These are phyloP conservation scores for Corythoichthys intestinalis DNA, from an alignment of 2,113 vertebrate genomes.

Conservation along the genomic window DNA sequence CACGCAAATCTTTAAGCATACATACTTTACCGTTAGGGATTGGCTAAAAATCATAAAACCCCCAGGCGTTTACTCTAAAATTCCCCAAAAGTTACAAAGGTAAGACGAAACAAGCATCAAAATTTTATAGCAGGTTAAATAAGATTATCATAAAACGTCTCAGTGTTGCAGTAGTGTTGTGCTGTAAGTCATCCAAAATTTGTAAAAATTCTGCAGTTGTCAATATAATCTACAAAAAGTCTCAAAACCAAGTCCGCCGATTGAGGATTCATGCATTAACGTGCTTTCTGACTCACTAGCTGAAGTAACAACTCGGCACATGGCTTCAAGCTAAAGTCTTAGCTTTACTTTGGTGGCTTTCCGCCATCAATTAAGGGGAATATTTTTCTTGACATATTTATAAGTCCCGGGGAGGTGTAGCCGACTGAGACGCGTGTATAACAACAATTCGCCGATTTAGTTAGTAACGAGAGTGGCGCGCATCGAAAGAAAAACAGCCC, in stretches of 20 bases:
- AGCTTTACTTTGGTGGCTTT: slow-evolving; percentile 17
- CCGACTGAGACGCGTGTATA: slow-evolving; percentile 43
- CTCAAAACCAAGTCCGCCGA: not conserved
- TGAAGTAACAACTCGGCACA: not conserved
- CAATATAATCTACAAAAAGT: not conserved
- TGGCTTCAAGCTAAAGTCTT: slow-evolving; percentile 2
- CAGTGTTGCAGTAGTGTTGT: not conserved
- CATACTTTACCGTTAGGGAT: not conserved
- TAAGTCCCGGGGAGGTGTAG: slow-evolving; percentile 45
- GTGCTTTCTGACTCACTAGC: not conserved
- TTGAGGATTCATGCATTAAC: not conserved
- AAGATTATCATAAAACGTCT: not conserved
- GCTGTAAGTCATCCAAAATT: not conserved
- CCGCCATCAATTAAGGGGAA: slow-evolving; percentile 42
- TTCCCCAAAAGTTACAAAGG: not conserved
- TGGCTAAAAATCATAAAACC: too few species aligned
- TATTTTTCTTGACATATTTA: slow-evolving; percentile 62
- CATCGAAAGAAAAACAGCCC: slow-evolving; percentile 54
- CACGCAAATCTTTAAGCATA: slow-evolving; percentile 17
- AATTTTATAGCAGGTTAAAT: not conserved
- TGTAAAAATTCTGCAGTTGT: not conserved
- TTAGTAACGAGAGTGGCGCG: slow-evolving; percentile 42
- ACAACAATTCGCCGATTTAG: slow-evolving; percentile 60
- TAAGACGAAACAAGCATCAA: not conserved
- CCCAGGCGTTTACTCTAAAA: not conserved